Conservation (phyloP, 2,888 invertebrate genomes). For the Lasioglossum leucozonium region DNA sequence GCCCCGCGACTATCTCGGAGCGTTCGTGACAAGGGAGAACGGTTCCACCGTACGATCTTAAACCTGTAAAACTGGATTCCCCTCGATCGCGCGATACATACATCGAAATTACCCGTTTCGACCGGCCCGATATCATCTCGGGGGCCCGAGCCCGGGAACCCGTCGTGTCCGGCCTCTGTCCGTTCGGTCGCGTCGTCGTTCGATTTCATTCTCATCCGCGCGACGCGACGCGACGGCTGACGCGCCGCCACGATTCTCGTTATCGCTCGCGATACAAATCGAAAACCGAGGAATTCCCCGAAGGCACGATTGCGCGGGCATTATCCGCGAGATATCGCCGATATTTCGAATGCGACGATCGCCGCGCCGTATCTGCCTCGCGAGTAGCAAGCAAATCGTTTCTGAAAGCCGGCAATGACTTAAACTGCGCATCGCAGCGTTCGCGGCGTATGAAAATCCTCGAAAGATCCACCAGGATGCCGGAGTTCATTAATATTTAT, state of each 20-base stretch:
- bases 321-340: background rate
- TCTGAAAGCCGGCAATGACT: background rate
- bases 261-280: background rate
- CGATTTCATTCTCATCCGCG: conserved; percentile 51
- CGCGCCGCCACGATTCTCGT: background rate
- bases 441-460: background rate
- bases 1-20: conserved; percentile 44
- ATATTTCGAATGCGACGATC: background rate
- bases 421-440: background rate
- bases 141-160: conserved; percentile 27
- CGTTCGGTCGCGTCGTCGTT: conserved; percentile 44
- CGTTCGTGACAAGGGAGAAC: conserved; percentile 53
- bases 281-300: background rate
- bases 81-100: conserved; percentile 59
- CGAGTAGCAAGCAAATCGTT: no score
- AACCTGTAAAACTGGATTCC: conserved; percentile 76
- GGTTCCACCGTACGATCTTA: conserved; percentile 61
- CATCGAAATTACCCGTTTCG: conserved; percentile 59
- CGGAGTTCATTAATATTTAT: background rate
- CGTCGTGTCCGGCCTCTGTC: background rate
- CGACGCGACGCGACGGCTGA: background rate
- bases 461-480: background rate
- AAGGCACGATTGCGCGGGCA: background rate
- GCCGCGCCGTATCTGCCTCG: no score
- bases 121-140: conserved; percentile 52